Evolutionary conservation across 2,113 vertebrate species (phyloP).

Genomic region (Grantiella picta): DNA sequence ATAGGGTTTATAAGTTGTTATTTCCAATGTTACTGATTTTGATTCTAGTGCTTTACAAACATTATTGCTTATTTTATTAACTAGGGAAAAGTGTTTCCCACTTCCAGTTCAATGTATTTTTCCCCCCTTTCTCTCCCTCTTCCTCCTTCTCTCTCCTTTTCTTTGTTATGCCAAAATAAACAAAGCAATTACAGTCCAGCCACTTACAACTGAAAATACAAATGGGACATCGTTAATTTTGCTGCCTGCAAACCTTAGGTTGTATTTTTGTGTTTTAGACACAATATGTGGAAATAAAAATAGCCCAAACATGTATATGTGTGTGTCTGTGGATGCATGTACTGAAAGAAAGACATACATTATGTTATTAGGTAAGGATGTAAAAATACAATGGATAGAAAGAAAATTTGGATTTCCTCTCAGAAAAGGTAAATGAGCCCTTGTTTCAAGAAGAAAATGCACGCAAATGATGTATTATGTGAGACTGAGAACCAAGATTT

Average conservation of each 20-base stretch:
- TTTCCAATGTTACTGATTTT: slow-evolving; percentile 61
- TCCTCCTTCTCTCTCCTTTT: not conserved
- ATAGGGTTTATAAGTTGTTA: slow-evolving; percentile 39
- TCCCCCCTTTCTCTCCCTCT: not conserved
- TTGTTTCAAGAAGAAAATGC: slow-evolving; percentile 13
- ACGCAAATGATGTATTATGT: not conserved
- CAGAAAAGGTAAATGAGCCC: not conserved
- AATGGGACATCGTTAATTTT: slow-evolving; percentile 1
- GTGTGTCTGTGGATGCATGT: not conserved
- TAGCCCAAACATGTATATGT: not conserved
- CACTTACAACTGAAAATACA: slow-evolving; percentile 23
- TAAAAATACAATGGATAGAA: slow-evolving; percentile 19
- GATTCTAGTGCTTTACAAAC: slow-evolving; percentile 61
- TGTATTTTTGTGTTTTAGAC: not conserved
- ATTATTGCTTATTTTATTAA: slow-evolving; percentile 73
- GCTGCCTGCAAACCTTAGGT: not conserved
- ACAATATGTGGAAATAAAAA: slow-evolving; percentile 10
- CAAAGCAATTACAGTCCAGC: not conserved
- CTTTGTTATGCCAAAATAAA: not conserved
- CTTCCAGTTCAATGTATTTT: slow-evolving; percentile 49
- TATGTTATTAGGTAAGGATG: not conserved
- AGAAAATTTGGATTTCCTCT: not conserved
- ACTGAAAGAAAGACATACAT: not conserved
- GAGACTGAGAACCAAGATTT: slow-evolving; percentile 29
- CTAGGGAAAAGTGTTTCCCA: slow-evolving; percentile 17